Evolutionary conservation across 2,113 vertebrate species (phyloP).

Genomic region (Cyanoderma ruficeps): DNA sequence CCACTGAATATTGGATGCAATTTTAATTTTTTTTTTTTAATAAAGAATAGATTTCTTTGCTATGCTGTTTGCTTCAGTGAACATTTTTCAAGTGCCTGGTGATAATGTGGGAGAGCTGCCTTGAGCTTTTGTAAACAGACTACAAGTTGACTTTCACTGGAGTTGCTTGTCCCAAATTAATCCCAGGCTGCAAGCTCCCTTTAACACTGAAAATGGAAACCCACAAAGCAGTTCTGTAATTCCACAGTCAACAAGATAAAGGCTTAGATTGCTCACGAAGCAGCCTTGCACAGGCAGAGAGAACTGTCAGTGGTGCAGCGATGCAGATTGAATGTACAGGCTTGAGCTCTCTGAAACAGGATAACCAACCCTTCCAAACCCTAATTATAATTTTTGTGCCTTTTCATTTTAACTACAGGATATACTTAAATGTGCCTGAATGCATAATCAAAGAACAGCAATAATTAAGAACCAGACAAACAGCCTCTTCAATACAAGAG

Average conservation of each 20-base stretch:
- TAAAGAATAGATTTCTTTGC: not conserved
- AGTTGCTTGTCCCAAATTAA: not conserved
- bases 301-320: not conserved
- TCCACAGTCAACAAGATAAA: not conserved
- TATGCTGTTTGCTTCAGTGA: not conserved
- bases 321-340: not conserved
- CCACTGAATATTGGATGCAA: not conserved
- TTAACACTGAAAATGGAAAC: conserved; percentile 9
- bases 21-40: not conserved
- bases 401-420: not conserved
- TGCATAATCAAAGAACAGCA: not conserved
- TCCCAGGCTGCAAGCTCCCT: not conserved
- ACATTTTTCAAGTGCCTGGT: not conserved
- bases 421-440: not conserved
- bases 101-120: not conserved
- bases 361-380: not conserved
- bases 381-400: not conserved
- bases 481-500: not conserved
- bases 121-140: not conserved
- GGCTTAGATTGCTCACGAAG: not conserved
- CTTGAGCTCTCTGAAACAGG: not conserved
- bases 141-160: not conserved
- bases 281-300: not conserved
- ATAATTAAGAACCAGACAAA: not conserved
- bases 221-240: conserved; percentile 8